phyloP scores from a whole-genome alignment of 2,797 vertebrate species.

The Hipposideros larvatus region DNA sequence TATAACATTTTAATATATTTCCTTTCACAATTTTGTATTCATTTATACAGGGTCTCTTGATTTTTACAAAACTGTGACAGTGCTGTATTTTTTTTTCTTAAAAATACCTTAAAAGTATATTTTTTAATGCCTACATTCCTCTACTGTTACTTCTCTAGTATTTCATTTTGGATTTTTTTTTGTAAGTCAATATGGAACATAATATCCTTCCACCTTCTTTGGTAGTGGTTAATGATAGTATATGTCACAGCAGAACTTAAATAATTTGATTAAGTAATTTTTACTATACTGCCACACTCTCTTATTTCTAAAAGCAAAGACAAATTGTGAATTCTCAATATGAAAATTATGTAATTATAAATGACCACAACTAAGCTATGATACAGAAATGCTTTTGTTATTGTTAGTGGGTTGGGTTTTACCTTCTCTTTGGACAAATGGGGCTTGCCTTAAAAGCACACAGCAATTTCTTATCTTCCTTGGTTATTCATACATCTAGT shows the following conservation, averaged over 20 bases:
- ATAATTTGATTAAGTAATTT: constrained; percentile 44
- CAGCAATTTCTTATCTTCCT: constrained; percentile 20
- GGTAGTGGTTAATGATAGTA: neutral
- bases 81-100: constrained; percentile 30
- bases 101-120: neutral
- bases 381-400: constrained; percentile 2
- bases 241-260: constrained; percentile 15
- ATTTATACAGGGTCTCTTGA: neutral
- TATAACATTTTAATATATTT: constrained; percentile 7
- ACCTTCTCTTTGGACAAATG: constrained; percentile 52
- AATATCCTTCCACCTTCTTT: constrained; percentile 20
- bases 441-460: constrained; percentile 28
- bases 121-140: constrained; percentile 17
- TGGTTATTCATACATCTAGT: constrained; percentile 62
- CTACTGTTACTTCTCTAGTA: neutral
- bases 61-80: constrained; percentile 21
- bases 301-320: constrained; percentile 63
- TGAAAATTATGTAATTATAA: constrained; percentile 55
- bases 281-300: neutral
- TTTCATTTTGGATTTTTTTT: neutral
- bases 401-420: constrained; percentile 19
- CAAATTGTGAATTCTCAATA: neutral
- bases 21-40: constrained; percentile 22
- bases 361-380: constrained; percentile 13
- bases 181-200: neutral